Percentiles rank a stretch among this genome's conserved stretches.
These are phyloP conservation scores for Bombus waltoni DNA, from an alignment of 1,140 invertebrate genomes.

Conservation along the genomic window DNA sequence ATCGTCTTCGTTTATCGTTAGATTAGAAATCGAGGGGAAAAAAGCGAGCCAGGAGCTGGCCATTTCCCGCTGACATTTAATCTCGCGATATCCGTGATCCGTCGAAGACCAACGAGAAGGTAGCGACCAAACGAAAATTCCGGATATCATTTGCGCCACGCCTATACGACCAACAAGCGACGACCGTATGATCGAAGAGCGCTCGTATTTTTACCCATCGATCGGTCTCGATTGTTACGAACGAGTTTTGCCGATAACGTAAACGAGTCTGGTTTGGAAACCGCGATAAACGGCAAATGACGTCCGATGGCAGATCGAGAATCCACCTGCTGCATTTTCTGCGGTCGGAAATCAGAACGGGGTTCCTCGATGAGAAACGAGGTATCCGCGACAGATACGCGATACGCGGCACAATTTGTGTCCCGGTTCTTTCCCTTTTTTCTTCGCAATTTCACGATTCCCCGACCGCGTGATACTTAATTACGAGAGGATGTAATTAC, in stretches of 20 bases:
- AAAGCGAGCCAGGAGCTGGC: no score
- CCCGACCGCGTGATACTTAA: no score
- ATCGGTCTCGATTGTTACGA: background rate
- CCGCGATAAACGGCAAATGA: background rate
- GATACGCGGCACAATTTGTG: background rate
- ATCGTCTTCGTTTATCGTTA: no score
- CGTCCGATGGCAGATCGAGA: background rate
- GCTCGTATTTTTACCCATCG: background rate
- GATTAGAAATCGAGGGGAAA: no score
- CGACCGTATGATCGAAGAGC: background rate
- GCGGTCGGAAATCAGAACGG: background rate
- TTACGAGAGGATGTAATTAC: no score
- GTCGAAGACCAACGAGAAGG: background rate
- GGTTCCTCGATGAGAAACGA: background rate
- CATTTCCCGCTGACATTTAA: background rate
- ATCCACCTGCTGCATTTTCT: background rate
- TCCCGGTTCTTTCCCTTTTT: no score
- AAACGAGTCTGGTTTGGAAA: background rate
- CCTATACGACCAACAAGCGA: background rate
- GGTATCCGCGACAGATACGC: no score
- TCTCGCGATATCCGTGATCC: background rate
- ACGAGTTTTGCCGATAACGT: background rate
- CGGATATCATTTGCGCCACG: background rate
- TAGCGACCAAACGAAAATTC: background rate
- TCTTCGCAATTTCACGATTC: no score